Conservation (phyloP, 2,113 vertebrate genomes). For the Zootoca vivipara region DNA sequence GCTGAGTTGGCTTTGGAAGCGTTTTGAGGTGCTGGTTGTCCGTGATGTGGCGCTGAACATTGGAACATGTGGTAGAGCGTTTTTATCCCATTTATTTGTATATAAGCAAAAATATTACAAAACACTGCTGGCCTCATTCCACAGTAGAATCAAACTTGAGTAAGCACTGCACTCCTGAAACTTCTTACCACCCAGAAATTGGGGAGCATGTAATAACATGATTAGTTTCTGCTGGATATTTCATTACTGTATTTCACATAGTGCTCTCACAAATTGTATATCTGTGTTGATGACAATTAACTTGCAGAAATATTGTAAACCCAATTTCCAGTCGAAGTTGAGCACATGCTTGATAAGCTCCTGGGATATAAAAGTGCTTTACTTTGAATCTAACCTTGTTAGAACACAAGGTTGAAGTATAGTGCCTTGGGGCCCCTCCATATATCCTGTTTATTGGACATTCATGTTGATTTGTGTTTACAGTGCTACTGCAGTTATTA, state of each 20-base stretch:
- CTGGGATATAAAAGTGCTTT: neutral
- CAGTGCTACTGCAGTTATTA: too few relatives aligned
- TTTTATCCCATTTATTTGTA: neutral
- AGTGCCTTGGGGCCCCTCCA: neutral
- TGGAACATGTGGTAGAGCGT: neutral
- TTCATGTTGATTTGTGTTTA: too few relatives aligned
- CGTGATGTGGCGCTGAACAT: neutral
- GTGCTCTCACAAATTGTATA: neutral
- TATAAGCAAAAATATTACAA: neutral
- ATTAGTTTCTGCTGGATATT: neutral
- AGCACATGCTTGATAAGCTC: neutral
- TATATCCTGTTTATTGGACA: too few relatives aligned
- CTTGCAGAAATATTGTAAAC: neutral
- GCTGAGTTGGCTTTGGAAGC: neutral
- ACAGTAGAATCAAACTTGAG: neutral
- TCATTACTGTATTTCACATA: neutral
- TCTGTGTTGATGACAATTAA: too few relatives aligned
- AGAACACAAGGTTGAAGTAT: neutral
- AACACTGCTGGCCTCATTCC: neutral
- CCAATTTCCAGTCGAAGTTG: neutral
- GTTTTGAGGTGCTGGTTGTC: neutral
- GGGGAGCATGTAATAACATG: too few relatives aligned
- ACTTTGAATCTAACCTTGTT: neutral
- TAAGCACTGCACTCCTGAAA: neutral
- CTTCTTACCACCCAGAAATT: too few relatives aligned